Base-by-base conservation (phyloP, 1,140 invertebrate genomes). In the Drosophila bocqueti region DNA sequence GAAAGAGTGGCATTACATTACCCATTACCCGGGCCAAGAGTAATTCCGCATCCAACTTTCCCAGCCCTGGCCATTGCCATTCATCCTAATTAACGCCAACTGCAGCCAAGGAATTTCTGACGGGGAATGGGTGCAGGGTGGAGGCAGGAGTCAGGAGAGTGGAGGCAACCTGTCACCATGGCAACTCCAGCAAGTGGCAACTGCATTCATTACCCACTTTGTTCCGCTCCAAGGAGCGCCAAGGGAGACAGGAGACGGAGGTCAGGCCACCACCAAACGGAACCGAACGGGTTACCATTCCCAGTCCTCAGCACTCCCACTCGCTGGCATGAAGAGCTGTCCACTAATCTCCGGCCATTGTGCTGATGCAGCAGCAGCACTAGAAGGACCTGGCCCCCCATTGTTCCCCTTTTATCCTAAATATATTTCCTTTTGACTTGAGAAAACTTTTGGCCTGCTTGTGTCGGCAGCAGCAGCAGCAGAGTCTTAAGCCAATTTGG, bases 81-180 rank as follows among this genome's bases (percentile, higher is more conserved):
- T 84, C 38, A 81, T 84, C 76, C 82, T 81, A 78, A 85, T 84
- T 78, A 81, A 60, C 54, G 68, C 67, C 26, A 75, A 64, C 63
- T 68, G 49, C 31, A 67, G 57, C 21, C n/a, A 13, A 46, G 40
- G 24, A 26, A 50, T 40, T 38, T 43, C 40, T 42, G 31, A 40
- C 6, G 40, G 9, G 49, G 38, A 46, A 3, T 10, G 43, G n/a
- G 43, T 7, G 8, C 34, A 4, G 10, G 31, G 10, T 9, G 9
- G 31, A 31, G 31, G 31, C 9, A 10, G 31, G 18, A 38, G 1
- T 24, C 24, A 29, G 13, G 21, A 31, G 3, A 21, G n/a, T 7
- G 18, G 46, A 15, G 26, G 49, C 67, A 4, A 55, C 63, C 49
- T 71, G 67, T 71, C 67, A 40, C 67, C 67, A 68, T 55, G 67